Evolutionary conservation across 2,113 vertebrate species (phyloP), one percentile per base, ranked within the genome.

Genomic region (Synodontis membranacea): DNA sequence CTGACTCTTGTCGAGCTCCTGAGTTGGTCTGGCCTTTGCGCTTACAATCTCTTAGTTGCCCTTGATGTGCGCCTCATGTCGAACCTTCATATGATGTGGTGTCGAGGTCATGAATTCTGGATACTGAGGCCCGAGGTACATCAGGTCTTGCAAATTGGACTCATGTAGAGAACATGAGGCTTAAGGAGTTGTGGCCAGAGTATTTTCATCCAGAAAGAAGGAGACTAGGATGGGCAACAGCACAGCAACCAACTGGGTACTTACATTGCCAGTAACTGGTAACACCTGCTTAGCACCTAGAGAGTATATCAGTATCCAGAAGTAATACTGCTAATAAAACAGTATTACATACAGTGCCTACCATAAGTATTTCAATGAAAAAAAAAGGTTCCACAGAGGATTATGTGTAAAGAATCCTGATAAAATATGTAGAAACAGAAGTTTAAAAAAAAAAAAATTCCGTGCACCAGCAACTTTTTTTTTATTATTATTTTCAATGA

Each of bases 201-300:
- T 92, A 74, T 97, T 98, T 88, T 98, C 97, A 88, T 98, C 98
- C 94, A 99, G 87, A 82, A 99, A 96, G 91, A 97, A 97, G 90
- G 97, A 97, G 92, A 99, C 95, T 70, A 99, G 96, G 68, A 98
- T 92, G 6, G 96, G 97, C 19, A 99, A 92, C 80, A 98, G 92
- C 90, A 96, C 90, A 85, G 95, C 91, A 86, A 96, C 93, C 90
- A 99, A 94, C 79, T 92, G 95, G 89, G 95, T 86, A 86, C 97
- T 97, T 99, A 91, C 0, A 87, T 28, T 37, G 94, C 93, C 8
- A 99, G 91, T 88, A 98, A 92, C 93, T 97, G 97, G 92, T 94
- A 96, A 92, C 96, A 96, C 46, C 95, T 95, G 87, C 87, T 93
- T 89, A 96, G 95, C 5, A 97, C 95, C 98, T 99, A 91, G 80